Evolutionary conservation across 2,888 invertebrate species (phyloP), one percentile per base, ranked within the genome.

Genomic region (Cephalotes varians): DNA sequence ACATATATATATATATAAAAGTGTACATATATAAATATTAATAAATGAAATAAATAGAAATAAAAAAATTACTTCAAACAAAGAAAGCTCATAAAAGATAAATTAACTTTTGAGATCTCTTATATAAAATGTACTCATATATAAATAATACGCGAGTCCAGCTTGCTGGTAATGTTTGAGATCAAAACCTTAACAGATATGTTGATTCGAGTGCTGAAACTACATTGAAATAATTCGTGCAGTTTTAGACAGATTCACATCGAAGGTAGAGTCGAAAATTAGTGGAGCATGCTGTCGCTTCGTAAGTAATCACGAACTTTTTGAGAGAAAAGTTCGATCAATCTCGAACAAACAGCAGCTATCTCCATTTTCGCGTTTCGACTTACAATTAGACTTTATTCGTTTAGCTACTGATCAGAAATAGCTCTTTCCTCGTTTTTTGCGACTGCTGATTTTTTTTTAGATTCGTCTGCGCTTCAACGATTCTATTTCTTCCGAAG

Each of bases 231-330:
- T 83, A 54, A 31, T 58, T 67, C 34, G 12, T 34, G 54, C 69
- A 85, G 83, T 87, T 88, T 84, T 82, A 83, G 83, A 72, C 6
- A 25, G 60, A 54, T 67, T 71, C n/a, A 77, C 67, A 82, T 80
- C 65, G 64, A 87, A 86, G 86, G 86, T 76, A 83, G 81, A 87
- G 80, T 87, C 82, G 82, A 85, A 83, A 85, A 83, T 88, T 87
- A 82, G 58, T 64, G 77, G 82, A 85, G 54, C 79, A 34, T 47
- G 31, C 44, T 83, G 83, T 86, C 85, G 87, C 62, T 58, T 72
- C 74, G 25, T 67, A 21, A 77, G 64, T 85, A 85, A 87, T 85
- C 81, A 77, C 76, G 72, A 77, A 62, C 83, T 73, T 82, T 51
- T 85, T 65, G 54, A 81, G 80, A 82, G 76, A 86, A 83, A 65